phyloP scores from a whole-genome alignment of 2,113 vertebrate species.

The Lonchura striata region DNA sequence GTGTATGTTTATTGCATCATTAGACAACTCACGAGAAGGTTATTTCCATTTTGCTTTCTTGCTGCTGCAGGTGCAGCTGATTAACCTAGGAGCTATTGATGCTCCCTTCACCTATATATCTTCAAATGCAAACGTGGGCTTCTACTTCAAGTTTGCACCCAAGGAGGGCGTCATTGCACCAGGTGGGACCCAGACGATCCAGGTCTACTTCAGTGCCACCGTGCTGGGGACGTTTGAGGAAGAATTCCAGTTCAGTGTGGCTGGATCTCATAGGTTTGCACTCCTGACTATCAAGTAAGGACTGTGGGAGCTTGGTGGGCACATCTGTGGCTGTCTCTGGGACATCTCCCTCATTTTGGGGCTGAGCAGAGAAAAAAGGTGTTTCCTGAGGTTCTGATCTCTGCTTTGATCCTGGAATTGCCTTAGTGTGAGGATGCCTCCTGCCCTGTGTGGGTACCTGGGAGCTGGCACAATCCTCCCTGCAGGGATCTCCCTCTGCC shows the following conservation, averaged over 20 bases:
- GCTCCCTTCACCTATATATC: conserved; percentile 71
- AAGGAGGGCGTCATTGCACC: conserved; percentile 76
- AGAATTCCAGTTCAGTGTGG: conserved; percentile 76
- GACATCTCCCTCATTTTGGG: not conserved
- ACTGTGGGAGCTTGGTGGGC: not conserved
- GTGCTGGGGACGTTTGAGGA: conserved; percentile 79
- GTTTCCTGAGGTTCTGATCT: not conserved
- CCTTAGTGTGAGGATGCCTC: too few species aligned
- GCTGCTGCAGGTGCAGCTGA: conserved; percentile 71
- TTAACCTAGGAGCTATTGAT: conserved; percentile 82
- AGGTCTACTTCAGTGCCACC: conserved; percentile 77
- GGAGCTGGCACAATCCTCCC: too few species aligned
- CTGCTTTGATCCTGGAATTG: too few species aligned
- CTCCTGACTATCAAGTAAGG: conserved; percentile 81
- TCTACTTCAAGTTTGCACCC: conserved; percentile 79
- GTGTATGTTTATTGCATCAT: not conserved
- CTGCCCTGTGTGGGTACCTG: too few species aligned
- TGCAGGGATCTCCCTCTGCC: too few species aligned
- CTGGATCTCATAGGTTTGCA: conserved; percentile 68
- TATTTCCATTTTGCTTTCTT: not conserved
- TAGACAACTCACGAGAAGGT: not conserved
- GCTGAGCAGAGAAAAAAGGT: not conserved
- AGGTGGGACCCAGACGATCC: conserved; percentile 65
- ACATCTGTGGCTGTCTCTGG: not conserved
- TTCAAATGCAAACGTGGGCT: conserved; percentile 66